phyloP scores from a whole-genome alignment of 2,888 invertebrate species.

The Argynnis bischoffii region DNA sequence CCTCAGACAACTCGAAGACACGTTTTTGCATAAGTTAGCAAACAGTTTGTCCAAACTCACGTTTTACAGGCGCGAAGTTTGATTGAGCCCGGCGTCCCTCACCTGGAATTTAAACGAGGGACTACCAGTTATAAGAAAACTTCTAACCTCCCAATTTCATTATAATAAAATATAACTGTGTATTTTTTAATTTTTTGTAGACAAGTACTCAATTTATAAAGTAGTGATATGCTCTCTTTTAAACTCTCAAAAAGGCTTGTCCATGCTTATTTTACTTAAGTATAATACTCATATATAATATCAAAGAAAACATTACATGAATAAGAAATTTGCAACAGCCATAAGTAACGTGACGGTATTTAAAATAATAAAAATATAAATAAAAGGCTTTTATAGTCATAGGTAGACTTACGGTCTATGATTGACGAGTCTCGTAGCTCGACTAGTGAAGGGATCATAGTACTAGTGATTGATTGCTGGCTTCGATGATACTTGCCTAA shows the following conservation, averaged over 20 bases:
- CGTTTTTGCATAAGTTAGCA: conserved; percentile 54
- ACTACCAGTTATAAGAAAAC: conserved; percentile 60
- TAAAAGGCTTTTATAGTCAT: background rate
- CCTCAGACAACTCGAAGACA: conserved; percentile 37
- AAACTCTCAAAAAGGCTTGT: no score
- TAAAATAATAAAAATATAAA: no score
- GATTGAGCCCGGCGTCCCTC: conserved; percentile 64
- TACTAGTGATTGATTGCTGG: conserved; percentile 18
- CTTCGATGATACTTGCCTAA: conserved; percentile 9
- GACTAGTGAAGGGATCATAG: conserved; percentile 15
- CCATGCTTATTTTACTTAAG: no score
- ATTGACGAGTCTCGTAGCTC: background rate
- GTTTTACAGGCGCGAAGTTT: conserved; percentile 62
- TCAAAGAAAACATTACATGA: no score
- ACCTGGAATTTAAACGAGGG: conserved; percentile 68
- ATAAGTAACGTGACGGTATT: background rate
- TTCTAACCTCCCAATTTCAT: conserved; percentile 53
- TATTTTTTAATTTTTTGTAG: background rate
- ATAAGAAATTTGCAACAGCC: no score
- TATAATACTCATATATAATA: no score
- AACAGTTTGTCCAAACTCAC: conserved; percentile 56
- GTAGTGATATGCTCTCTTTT: background rate
- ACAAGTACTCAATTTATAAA: background rate
- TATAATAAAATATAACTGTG: conserved; percentile 54
- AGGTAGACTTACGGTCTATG: background rate